Percentiles rank a stretch among this genome's conserved stretches.
phyloP scores from a whole-genome alignment of 2,888 invertebrate genomes.

The Papilio elwesi region DNA sequence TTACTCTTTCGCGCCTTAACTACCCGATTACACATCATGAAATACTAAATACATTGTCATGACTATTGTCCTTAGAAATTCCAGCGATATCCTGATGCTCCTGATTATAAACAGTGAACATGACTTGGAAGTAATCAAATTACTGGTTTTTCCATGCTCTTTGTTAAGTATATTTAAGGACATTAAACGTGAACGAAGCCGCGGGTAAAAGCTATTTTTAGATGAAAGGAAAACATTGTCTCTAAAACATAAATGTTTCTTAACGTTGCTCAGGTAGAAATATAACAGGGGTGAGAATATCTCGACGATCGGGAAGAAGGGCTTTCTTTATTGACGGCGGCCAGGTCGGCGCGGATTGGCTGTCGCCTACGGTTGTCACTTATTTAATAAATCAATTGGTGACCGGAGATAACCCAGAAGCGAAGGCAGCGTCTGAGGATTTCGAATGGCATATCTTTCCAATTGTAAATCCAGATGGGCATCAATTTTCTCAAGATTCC shows the following conservation, averaged over 20 bases:
- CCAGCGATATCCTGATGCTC: no score
- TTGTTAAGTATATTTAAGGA: no score
- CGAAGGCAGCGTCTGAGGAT: constrained; percentile 77
- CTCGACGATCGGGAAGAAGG: constrained; percentile 58
- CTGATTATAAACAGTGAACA: no score
- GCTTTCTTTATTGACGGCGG: constrained; percentile 75
- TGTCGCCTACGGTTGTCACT: constrained; percentile 86
- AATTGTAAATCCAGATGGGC: constrained; percentile 90
- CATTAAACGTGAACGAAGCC: background rate
- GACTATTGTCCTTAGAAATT: no score
- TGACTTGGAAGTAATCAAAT: background rate
- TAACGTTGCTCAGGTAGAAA: constrained; percentile 60
- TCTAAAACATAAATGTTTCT: constrained; percentile 35
- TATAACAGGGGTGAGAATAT: constrained; percentile 77
- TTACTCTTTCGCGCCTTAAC: no score
- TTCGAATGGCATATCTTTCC: constrained; percentile 91
- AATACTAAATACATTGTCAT: no score
- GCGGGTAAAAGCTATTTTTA: background rate
- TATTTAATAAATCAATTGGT: constrained; percentile 86
- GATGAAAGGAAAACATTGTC: background rate
- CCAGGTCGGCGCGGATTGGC: constrained; percentile 91
- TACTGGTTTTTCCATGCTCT: no score
- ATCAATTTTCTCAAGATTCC: constrained; percentile 85
- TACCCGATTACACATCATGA: no score
- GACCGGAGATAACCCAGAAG: constrained; percentile 77